Conservation (phyloP, 2,888 invertebrate genomes). For the Orthosia cruda region DNA sequence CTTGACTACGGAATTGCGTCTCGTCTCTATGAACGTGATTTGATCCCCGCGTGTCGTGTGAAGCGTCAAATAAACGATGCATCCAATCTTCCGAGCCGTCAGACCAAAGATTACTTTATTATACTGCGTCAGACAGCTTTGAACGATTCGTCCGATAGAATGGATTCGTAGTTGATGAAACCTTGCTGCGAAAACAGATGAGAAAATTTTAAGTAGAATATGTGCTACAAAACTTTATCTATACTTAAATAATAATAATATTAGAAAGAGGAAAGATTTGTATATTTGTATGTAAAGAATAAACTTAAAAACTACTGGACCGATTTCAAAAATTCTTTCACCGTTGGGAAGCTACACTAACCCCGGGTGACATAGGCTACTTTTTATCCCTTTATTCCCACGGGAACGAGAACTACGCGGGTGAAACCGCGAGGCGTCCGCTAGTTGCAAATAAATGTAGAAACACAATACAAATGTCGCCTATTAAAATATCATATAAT, state of each 20-base stretch:
- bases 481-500: background rate
- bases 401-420: no score
- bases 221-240: slow-evolving; percentile 1
- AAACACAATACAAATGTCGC: background rate
- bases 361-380: no score
- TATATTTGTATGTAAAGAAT: no score
- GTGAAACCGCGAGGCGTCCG: no score
- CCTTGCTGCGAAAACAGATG: slow-evolving; percentile 1
- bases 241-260: no score
- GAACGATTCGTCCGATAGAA: slow-evolving; percentile 5
- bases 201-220: background rate
- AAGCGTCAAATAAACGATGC: slow-evolving; percentile 40
- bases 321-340: no score
- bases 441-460: slow-evolving; percentile 2
- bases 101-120: background rate
- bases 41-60: slow-evolving; percentile 37
- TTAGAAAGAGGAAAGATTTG: no score
- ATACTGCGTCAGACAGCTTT: slow-evolving; percentile 2
- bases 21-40: slow-evolving; percentile 31
- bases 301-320: no score
- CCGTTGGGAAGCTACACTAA: no score
- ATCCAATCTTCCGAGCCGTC: slow-evolving; percentile 13
- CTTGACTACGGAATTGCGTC: slow-evolving; percentile 25
- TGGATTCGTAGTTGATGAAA: slow-evolving; percentile 12
- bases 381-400: no score